Evolutionary conservation across 2,113 vertebrate species (phyloP).

Genomic region (Tragelaphus imberbis): DNA sequence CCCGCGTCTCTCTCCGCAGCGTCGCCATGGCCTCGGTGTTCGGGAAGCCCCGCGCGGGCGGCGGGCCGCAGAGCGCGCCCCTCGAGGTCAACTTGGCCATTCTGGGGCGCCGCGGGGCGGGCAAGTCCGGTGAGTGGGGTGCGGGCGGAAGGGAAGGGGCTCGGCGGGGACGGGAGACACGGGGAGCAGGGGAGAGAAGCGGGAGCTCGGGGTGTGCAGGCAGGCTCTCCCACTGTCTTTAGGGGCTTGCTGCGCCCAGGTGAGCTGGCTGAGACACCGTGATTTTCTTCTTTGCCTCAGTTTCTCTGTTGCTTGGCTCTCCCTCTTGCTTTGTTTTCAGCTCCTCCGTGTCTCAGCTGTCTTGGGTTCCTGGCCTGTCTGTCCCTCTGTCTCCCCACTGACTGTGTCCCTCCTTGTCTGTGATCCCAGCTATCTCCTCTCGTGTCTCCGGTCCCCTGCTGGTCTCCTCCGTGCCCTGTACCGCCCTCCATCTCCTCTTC

Average conservation of each 20-base stretch:
- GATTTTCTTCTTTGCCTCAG: background rate
- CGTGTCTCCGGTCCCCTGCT: background rate
- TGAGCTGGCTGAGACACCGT: background rate
- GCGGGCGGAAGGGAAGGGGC: background rate
- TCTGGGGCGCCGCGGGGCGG: constrained; percentile 86
- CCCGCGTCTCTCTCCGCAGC: background rate
- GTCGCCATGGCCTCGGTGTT: constrained; percentile 87
- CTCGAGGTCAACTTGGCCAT: constrained; percentile 88
- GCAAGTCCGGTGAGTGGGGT: constrained; percentile 88
- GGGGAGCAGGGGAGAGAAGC: background rate
- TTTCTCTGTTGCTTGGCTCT: background rate
- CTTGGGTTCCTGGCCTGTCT: background rate
- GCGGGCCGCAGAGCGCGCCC: constrained; percentile 66
- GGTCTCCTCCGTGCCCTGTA: background rate
- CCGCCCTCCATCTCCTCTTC: background rate
- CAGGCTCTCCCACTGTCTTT: background rate
- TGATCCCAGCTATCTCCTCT: background rate
- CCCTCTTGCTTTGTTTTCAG: background rate
- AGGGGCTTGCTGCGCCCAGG: background rate
- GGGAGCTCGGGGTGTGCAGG: background rate
- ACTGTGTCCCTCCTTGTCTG: background rate
- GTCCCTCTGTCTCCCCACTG: background rate
- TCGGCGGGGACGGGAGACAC: too few relatives aligned
- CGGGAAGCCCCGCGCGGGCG: constrained; percentile 81
- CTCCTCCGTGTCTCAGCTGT: background rate